Conservation (phyloP, 2,797 vertebrate genomes). For the Hafferia zeledoni region DNA sequence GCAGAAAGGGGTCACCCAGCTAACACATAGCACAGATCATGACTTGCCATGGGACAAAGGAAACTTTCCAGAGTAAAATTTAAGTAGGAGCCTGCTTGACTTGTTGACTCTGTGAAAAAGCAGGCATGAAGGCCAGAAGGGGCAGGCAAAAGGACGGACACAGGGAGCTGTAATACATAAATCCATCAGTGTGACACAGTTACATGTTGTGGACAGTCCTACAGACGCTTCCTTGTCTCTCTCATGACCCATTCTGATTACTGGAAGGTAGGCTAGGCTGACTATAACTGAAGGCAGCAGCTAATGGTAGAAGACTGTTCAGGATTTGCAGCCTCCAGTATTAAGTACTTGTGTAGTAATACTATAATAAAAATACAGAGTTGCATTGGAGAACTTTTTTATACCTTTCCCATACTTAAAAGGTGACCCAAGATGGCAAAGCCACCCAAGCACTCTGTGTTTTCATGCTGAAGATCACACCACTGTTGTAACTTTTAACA, state of each 20-base stretch:
- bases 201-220: accelerated
- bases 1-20: not conserved
- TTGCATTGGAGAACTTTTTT: not conserved
- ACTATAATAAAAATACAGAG: not conserved
- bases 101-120: not conserved
- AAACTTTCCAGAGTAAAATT: not conserved
- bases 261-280: not conserved
- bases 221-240: not conserved
- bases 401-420: not conserved
- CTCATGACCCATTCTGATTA: not conserved
- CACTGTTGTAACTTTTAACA: not conserved
- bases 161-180: not conserved
- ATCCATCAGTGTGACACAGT: not conserved
- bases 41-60: not conserved
- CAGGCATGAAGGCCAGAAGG: not conserved
- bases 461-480: not conserved
- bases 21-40: not conserved
- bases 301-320: not conserved
- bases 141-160: not conserved
- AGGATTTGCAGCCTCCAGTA: not conserved
- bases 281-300: not conserved
- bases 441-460: not conserved
- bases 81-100: not conserved
- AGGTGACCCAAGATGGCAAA: not conserved
- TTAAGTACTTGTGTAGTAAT: not conserved